Evolutionary conservation across 2,888 invertebrate species (phyloP), one percentile per base, ranked within the genome.

Genomic region (Onchidella celtica): DNA sequence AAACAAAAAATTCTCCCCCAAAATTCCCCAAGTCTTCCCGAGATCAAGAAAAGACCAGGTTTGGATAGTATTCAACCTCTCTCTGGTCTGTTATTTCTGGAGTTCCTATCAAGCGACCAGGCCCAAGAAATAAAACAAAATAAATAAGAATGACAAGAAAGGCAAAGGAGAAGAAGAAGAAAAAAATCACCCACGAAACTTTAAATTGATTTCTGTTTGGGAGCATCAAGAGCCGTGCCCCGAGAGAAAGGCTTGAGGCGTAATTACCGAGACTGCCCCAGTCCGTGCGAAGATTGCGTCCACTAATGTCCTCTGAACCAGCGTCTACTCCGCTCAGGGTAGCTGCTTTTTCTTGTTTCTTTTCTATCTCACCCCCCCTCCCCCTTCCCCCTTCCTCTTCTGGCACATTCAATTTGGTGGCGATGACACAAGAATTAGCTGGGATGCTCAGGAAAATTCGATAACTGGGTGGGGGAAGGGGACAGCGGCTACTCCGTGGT

Each of bases 121-220:
- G n/a, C n/a, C n/a, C n/a, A n/a, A n/a, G n/a, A n/a, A n/a, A n/a
- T n/a, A n/a, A n/a, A n/a, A n/a, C n/a, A n/a, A n/a, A n/a, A n/a
- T n/a, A n/a, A n/a, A n/a, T n/a, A n/a, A n/a, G n/a, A n/a, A n/a
- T n/a, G n/a, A n/a, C n/a, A n/a, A n/a, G n/a, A n/a, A n/a, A n/a
- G n/a, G n/a, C n/a, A n/a, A n/a, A n/a, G n/a, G n/a, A 47, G 17
- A 47, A 47, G 47, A 47, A 17, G 17, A 47, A 47, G 17, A 47
- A 47, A 47, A 47, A 47, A 11, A n/a, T n/a, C n/a, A n/a, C n/a
- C n/a, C n/a, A n/a, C n/a, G n/a, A n/a, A n/a, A 17, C 9, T 47
- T 47, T 6, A 69, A 69, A 40, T 36, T 69, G 69, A 69, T 69
- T 69, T 47, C 36, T 47, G 38, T 69, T 69, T 24, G 47, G 47